Evolutionary conservation across 2,888 invertebrate species (phyloP).

Genomic region (Entomobrya proxima): DNA sequence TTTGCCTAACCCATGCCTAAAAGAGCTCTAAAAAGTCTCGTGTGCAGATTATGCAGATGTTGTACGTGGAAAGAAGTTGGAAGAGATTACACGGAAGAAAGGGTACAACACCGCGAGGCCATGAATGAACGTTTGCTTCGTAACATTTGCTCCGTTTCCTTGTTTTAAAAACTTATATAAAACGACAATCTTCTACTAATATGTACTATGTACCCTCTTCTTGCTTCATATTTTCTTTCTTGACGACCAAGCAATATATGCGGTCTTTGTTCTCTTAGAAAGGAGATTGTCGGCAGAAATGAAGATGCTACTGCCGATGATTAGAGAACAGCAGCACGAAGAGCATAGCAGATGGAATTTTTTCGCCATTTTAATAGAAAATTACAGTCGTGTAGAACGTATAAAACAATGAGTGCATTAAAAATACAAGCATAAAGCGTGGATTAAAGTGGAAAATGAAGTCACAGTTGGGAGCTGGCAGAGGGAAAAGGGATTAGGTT

Average conservation of each 20-base stretch:
- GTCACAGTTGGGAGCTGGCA: neutral
- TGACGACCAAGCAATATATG: neutral
- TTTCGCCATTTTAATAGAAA: constrained; percentile 41
- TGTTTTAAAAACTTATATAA: neutral
- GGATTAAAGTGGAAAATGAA: constrained; percentile 43
- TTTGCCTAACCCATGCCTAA: constrained; percentile 60
- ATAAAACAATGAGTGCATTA: constrained; percentile 21
- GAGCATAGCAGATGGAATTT: constrained; percentile 62
- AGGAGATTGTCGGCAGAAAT: neutral
- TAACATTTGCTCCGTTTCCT: constrained; percentile 20
- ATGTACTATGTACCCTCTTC: neutral
- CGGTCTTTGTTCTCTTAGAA: neutral
- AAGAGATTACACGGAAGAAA: constrained; percentile 42
- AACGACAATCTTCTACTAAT: neutral
- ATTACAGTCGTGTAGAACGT: neutral
- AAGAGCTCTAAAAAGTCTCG: constrained; percentile 54
- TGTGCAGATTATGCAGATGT: constrained; percentile 65
- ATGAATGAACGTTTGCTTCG: neutral
- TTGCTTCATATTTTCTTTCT: constrained; percentile 3
- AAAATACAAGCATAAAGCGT: constrained; percentile 37
- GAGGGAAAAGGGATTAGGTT: neutral
- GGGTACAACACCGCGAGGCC: neutral
- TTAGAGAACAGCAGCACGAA: constrained; percentile 28
- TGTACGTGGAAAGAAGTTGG: constrained; percentile 55
- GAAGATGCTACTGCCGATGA: constrained; percentile 39